phyloP scores from a whole-genome alignment of 2,888 invertebrate species.

The Trichogramma dendrolimi region DNA sequence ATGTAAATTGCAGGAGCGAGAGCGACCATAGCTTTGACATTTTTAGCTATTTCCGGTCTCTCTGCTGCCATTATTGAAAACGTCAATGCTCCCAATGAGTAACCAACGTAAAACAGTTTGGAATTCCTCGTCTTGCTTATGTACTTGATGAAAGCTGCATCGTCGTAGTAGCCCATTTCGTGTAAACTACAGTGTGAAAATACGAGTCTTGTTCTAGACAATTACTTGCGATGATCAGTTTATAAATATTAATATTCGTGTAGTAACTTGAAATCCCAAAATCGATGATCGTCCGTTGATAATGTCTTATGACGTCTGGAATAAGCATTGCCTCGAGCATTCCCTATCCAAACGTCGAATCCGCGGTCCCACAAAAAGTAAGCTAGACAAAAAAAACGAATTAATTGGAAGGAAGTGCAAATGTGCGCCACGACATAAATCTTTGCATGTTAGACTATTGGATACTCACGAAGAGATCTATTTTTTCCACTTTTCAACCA shows the following conservation, averaged over 20 bases:
- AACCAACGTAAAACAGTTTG: constrained; percentile 40
- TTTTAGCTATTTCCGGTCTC: constrained; percentile 63
- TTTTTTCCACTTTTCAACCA: constrained; percentile 70
- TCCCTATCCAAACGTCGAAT: no score
- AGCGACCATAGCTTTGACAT: constrained; percentile 62
- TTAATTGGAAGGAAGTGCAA: neutral
- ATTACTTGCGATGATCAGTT: no score
- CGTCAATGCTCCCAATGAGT: constrained; percentile 63
- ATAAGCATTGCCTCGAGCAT: no score
- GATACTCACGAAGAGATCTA: constrained; percentile 57
- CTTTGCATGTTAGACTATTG: neutral
- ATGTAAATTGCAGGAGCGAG: constrained; percentile 70
- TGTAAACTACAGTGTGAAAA: constrained; percentile 67
- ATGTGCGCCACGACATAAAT: neutral
- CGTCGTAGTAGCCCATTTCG: constrained; percentile 81
- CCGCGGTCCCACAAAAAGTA: no score
- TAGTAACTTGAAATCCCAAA: no score
- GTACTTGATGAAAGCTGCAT: constrained; percentile 64
- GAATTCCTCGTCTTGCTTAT: constrained; percentile 53
- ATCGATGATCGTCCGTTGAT: no score
- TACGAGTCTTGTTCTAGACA: no score
- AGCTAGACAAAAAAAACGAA: neutral
- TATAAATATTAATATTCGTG: no score
- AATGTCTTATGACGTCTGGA: no score
- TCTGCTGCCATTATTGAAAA: constrained; percentile 69